Evolutionary conservation across 1,140 invertebrate genomes (phyloP).

Genomic region (Heliconius hewitsoni): DNA sequence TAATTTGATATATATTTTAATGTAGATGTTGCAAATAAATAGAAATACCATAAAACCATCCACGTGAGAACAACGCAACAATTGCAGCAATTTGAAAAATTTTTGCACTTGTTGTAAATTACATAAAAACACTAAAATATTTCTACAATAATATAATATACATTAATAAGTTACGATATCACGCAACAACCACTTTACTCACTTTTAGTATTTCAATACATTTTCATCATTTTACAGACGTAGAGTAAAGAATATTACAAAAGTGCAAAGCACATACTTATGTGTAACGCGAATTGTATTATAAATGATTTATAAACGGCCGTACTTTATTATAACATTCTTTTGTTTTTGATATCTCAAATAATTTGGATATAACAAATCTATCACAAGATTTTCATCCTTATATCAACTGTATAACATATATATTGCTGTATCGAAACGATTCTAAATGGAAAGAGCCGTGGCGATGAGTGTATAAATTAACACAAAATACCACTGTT

Average conservation of each 20-base stretch:
- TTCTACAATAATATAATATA: neutral
- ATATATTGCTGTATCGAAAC: neutral
- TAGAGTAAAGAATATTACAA: conserved; percentile 41
- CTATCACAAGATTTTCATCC: neutral
- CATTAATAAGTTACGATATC: neutral
- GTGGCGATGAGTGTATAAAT: conserved; percentile 25
- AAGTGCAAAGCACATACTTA: conserved; percentile 19
- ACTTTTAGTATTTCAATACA: conserved; percentile 25
- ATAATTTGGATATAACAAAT: neutral
- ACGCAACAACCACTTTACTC: neutral
- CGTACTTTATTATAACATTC: conserved; percentile 24
- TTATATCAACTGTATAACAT: neutral
- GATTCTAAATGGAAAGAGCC: neutral
- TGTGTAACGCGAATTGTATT: conserved; percentile 41
- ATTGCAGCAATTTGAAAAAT: neutral
- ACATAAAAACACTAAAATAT: neutral
- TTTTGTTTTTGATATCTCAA: conserved; percentile 15
- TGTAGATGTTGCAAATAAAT: neutral
- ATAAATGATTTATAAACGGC: conserved; percentile 43
- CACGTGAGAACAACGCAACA: neutral
- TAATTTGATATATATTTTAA: no score
- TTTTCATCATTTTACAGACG: conserved; percentile 28
- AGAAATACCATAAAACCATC: neutral
- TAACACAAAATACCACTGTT: conserved; percentile 35
- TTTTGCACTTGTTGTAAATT: neutral